Evolutionary conservation across 2,888 invertebrate species (phyloP), one percentile per base, ranked within the genome.

Genomic region (Clanis bilineata): DNA sequence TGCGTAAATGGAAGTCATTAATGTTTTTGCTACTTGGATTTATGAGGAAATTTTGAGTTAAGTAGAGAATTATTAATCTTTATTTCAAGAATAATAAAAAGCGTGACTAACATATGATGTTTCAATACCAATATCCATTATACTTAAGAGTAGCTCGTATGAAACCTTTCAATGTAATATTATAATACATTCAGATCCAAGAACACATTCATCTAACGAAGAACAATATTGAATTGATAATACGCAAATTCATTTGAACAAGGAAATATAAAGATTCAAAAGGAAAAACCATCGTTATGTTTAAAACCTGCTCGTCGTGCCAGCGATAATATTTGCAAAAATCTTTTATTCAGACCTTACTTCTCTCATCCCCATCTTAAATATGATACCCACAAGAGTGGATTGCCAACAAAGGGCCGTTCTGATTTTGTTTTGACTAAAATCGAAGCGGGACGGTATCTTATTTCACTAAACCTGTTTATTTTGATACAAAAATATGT

Each of bases 381-480:
- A 91, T 77, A 82, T 82, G 90, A 91, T 86, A 90, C 85, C 84
- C 82, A 68, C 80, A 71, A 77, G 78, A 89, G 88, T 87, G 90
- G 85, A 89, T 85, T 73, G 85, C 86, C 71, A 87, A 90, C 90
- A 91, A 90, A 89, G 82, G 84, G 76, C 80, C 79, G 76, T 69
- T 65, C 80, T 83, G 90, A 91, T 90, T 90, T 88, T 90, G 89
- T 92, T 91, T 90, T 90, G 90, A 89, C 89, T 88, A 84, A 87
- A 88, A 86, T 83, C 79, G 79, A 80, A 77, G 74, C 74, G 71
- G 72, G 73, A 75, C 73, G 69, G 65, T 76, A 88, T 90, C 87
- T 73, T 74, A 78, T 90, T 90, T 80, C 90, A 79, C 78, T 72
- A 79, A 86, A 83, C 84, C 80, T 81, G 83, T 85, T 86, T 83